Percentiles rank a stretch among this genome's conserved stretches.
Evolutionary conservation across 2,888 invertebrate genomes (phyloP).

Genomic region (Lasioglossum malachurum): DNA sequence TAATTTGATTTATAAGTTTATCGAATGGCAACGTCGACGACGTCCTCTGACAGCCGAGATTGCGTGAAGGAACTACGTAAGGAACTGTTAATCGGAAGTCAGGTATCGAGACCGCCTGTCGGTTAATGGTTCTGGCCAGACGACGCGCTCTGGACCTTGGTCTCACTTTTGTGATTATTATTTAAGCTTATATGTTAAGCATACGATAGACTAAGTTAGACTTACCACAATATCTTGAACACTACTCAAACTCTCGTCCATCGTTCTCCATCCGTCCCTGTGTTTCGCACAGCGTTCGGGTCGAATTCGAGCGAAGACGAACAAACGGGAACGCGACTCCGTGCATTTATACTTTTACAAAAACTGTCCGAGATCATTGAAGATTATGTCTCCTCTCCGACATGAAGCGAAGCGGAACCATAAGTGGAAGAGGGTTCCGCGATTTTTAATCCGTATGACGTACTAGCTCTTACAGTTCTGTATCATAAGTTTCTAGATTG

Average conservation of each 20-base stretch:
- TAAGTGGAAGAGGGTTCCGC: not conserved
- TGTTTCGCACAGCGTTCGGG: not conserved
- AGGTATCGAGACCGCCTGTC: slow-evolving; percentile 72
- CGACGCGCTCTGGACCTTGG: slow-evolving; percentile 78
- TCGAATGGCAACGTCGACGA: slow-evolving; percentile 28
- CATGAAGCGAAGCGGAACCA: not conserved
- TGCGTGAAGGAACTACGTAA: slow-evolving; percentile 37
- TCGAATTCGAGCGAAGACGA: not conserved
- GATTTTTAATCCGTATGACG: slow-evolving; percentile 45
- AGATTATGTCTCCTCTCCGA: not conserved
- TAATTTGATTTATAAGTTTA: not conserved
- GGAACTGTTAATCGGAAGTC: slow-evolving; percentile 60
- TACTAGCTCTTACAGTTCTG: slow-evolving; percentile 68
- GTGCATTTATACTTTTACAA: slow-evolving; percentile 43
- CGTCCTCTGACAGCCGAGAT: slow-evolving; percentile 46
- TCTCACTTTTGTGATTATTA: slow-evolving; percentile 84
- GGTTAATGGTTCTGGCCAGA: slow-evolving; percentile 63
- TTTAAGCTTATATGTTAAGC: slow-evolving; percentile 77
- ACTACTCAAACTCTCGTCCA: not conserved
- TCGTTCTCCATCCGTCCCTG: not conserved
- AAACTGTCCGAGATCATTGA: slow-evolving; percentile 9
- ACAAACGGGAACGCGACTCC: slow-evolving; percentile 12
- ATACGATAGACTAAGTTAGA: slow-evolving; percentile 75
- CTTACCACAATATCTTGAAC: slow-evolving; percentile 73
- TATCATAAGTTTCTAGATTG: slow-evolving; percentile 78